Conservation (phyloP, 2,797 vertebrate species). For the Oophaga sylvatica region DNA sequence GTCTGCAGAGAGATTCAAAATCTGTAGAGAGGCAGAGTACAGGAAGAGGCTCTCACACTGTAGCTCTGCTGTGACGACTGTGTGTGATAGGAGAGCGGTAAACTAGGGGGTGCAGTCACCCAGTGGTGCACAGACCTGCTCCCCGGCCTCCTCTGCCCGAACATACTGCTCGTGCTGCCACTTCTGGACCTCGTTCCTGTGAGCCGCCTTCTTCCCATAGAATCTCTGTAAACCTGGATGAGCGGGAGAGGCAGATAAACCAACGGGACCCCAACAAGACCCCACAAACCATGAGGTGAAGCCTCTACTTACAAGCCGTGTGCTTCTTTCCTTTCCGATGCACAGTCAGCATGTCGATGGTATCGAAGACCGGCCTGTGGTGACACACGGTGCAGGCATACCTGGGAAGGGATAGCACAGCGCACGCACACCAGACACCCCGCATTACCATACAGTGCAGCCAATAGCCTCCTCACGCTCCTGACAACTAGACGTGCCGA, state of each 20-base stretch:
- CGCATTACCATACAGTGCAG: neutral
- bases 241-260: neutral
- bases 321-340: slow-evolving; percentile 89
- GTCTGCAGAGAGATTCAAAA: no score
- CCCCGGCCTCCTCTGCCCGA: slow-evolving; percentile 70
- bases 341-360: slow-evolving; percentile 83
- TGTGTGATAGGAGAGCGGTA: no score
- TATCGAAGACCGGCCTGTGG: slow-evolving; percentile 88
- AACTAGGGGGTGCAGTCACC: neutral
- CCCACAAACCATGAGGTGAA: neutral
- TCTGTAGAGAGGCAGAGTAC: no score
- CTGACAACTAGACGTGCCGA: neutral
- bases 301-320: slow-evolving; percentile 75
- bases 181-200: slow-evolving; percentile 75
- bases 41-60: no score
- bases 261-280: neutral
- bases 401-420: slow-evolving; percentile 66
- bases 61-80: no score
- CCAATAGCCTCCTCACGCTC: neutral
- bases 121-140: slow-evolving; percentile 71
- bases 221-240: slow-evolving; percentile 82
- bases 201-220: slow-evolving; percentile 77
- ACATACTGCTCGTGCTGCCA: slow-evolving; percentile 74
- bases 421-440: neutral
- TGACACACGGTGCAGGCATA: slow-evolving; percentile 88